Evolutionary conservation across 2,888 invertebrate genomes (phyloP).

Genomic region (Eilema griseolum): DNA sequence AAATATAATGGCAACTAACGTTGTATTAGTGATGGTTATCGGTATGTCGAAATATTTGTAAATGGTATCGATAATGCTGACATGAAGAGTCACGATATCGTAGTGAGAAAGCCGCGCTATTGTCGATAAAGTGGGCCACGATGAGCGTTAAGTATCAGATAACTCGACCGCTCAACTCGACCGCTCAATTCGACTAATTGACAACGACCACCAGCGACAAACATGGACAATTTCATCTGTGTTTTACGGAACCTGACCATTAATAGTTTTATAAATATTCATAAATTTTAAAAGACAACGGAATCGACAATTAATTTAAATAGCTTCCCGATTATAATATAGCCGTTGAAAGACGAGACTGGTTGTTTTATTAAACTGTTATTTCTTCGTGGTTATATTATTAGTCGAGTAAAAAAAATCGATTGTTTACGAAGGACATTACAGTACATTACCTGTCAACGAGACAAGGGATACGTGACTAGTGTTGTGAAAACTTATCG

Average conservation of each 20-base stretch:
- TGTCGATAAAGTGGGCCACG: slow-evolving; percentile 68
- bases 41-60: slow-evolving; percentile 84
- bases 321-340: slow-evolving; percentile 35
- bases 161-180: slow-evolving; percentile 59
- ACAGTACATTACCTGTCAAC: slow-evolving; percentile 52
- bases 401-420: slow-evolving; percentile 33
- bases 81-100: slow-evolving; percentile 68
- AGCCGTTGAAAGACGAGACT: slow-evolving; percentile 30
- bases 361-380: slow-evolving; percentile 23
- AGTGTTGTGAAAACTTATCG: slow-evolving; percentile 61
- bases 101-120: slow-evolving; percentile 61
- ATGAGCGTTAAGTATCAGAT: slow-evolving; percentile 62
- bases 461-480: slow-evolving; percentile 55
- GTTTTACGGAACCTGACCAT: slow-evolving; percentile 18
- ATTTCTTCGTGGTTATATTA: slow-evolving; percentile 19
- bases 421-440: slow-evolving; percentile 40
- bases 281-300: slow-evolving; percentile 46
- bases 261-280: slow-evolving; percentile 44
- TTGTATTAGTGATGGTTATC: slow-evolving; percentile 69
- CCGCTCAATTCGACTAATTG: slow-evolving; percentile 64
- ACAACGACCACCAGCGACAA: slow-evolving; percentile 45
- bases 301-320: slow-evolving; percentile 43
- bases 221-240: slow-evolving; percentile 30
- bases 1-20: slow-evolving; percentile 31
- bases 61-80: slow-evolving; percentile 76